Base-by-base conservation (phyloP, 2,888 invertebrate genomes). In the Leucoma salicis region DNA sequence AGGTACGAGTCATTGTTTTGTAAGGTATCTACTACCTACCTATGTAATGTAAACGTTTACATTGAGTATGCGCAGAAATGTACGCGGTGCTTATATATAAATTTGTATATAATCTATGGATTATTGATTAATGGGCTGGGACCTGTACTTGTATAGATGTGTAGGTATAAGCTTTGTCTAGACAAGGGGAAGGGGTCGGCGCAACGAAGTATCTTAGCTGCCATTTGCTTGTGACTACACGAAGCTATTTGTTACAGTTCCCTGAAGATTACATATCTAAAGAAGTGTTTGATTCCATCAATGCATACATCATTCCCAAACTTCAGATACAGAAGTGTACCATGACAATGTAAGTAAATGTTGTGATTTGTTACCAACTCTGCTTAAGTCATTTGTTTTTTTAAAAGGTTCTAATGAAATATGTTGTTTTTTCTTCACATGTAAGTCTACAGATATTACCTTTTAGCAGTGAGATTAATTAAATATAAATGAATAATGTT, bases 271-370 rank as follows among this genome's bases (percentile, higher is more conserved):
- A 94, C 73, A 94, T 99, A 34, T 95, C 96, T 0, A 98, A 98
- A 79, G 98, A 98, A 66, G 92, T 95, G 13, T 98, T 99, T 90
- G 97, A 98, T 89, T 94, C 96, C 44, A 94, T 98, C 42, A 97
- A 96, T 74, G 96, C 96, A 14, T 99, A 97, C 74, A 97, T 99
- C 53, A 99, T 99, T 72, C 98, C 98, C 2, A 99, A 98, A 82
- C 95, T 95, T 16, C 96, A 97, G 70, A 91, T 99, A 24, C 96
- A 97, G 72, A 92, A 95, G 57, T 95, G 96, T 71, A 95, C 96
- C 6, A 95, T 99, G 73, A 98, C 97, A 5, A 95, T 98, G 93
- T 96, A 92, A 92, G 94, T 91, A 32, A 21, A n/a, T 3, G 28
- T 31, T 25, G 39, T 11, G 11, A n/a, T 27, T n/a, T 27, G 10